Evolutionary conservation across 1,140 invertebrate genomes (phyloP), one percentile per base, ranked within the genome.

Genomic region (Philopotamus ludificatus): DNA sequence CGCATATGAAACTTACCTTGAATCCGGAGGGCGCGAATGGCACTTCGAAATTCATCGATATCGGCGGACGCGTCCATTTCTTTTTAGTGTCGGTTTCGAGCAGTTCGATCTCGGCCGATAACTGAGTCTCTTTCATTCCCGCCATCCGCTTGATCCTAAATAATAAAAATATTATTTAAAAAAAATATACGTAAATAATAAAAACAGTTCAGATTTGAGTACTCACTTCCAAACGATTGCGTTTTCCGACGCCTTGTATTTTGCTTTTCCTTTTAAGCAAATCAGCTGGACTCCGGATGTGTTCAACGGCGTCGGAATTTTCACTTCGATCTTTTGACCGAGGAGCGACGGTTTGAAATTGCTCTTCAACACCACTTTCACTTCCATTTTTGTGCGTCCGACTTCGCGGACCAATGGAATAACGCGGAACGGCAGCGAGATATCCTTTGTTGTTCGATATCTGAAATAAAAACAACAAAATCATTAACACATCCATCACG

Each of bases 1-100:
- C n/a, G n/a, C n/a, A n/a, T n/a, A n/a, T n/a, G n/a, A 22, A 28
- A 34, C 26, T 16, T 63, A 82, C 80, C 84, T 98, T 92, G 75
- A 99, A 98, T 10, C 98, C 98, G 65, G 97, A 99, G 8, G 98
- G 98, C 9, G 98, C 97, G 68, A 91, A 90, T n/a, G 88, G 88
- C 74, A 99, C 96, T 82, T 99, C 97, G 79, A 99, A 99, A 80
- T 98, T 99, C 98, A 99, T 99, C 0, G 97, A 99, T 73, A 99
- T 99, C n/a, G 98, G 98, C 28, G 98, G 98, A 57, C 98, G 85
- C 4, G 97, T 99, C 98, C 98, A 99, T 80, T 99, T 99, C 81
- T 99, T 99, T 81, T 99, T 99, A 1, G 93, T 95, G 74, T 97
- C 95, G 2, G 98, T 99, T 78, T 97, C 95, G 25, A 99, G 81